These are phyloP conservation scores for Hedya salicella DNA, from an alignment of 2,888 invertebrate genomes.

Conservation along the genomic window DNA sequence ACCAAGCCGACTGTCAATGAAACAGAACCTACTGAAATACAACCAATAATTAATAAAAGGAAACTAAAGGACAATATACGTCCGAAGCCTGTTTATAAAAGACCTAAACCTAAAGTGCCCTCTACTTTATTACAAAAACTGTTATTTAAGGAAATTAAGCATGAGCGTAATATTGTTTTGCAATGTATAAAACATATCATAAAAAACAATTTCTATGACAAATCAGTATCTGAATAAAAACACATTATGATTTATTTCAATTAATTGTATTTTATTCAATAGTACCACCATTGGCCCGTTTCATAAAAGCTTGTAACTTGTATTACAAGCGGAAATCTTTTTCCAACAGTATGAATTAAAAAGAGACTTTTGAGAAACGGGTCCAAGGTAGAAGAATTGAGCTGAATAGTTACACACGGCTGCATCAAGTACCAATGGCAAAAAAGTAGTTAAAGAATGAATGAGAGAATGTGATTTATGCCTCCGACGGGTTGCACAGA, in stretches of 20 bases:
- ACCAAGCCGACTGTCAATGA: constrained; percentile 51
- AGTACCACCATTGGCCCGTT: too few relatives aligned
- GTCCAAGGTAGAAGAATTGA: too few relatives aligned
- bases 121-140: constrained; percentile 89
- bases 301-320: too few relatives aligned
- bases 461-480: too few relatives aligned
- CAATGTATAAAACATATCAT: constrained; percentile 94
- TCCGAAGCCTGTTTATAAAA: constrained; percentile 45
- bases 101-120: constrained; percentile 63
- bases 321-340: too few relatives aligned
- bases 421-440: too few relatives aligned
- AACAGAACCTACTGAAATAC: constrained; percentile 44
- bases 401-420: too few relatives aligned
- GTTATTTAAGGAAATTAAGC: constrained; percentile 90
- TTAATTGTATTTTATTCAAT: too few relatives aligned
- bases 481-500: too few relatives aligned
- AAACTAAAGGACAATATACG: constrained; percentile 39
- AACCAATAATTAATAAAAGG: constrained; percentile 44
- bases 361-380: too few relatives aligned
- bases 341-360: too few relatives aligned
- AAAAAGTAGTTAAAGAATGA: too few relatives aligned
- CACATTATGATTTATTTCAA: not conserved
- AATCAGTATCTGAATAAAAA: constrained; percentile 30
- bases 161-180: constrained; percentile 93
- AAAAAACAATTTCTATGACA: constrained; percentile 90